These are phyloP conservation scores for Byasa hedistus DNA, from an alignment of 2,888 invertebrate genomes.

Conservation along the genomic window DNA sequence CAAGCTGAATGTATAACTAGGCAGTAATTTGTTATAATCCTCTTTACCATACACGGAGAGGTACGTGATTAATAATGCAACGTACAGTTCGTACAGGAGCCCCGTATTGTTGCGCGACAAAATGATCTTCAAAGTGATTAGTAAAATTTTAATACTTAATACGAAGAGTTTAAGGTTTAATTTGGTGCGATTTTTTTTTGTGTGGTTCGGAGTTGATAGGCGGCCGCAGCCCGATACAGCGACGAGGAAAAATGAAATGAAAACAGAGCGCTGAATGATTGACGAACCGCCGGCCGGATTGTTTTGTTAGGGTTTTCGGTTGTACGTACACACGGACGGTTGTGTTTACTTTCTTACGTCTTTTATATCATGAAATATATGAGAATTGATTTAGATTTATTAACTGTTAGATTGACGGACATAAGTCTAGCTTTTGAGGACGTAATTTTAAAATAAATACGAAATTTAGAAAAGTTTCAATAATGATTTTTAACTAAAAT, in stretches of 20 bases:
- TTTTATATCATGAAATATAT: neutral
- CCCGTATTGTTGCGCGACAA: conserved; percentile 11
- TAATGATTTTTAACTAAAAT: too few relatives aligned
- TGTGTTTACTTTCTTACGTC: neutral
- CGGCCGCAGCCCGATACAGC: conserved; percentile 17
- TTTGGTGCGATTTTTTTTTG: neutral
- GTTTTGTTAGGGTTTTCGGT: conserved; percentile 27
- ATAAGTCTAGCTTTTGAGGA: too few relatives aligned
- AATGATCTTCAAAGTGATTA: neutral
- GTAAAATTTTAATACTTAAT: neutral
- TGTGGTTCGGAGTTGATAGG: conserved; percentile 18
- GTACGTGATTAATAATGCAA: conserved; percentile 36
- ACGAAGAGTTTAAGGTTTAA: conserved; percentile 1
- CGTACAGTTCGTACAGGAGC: conserved; percentile 16
- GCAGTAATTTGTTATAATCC: conserved; percentile 37
- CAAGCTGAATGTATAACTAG: conserved; percentile 9
- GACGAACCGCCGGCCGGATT: conserved; percentile 34
- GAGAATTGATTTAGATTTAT: too few relatives aligned
- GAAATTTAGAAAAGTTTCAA: too few relatives aligned
- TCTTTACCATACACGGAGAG: conserved; percentile 38
- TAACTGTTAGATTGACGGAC: too few relatives aligned
- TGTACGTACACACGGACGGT: neutral
- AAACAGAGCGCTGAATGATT: conserved; percentile 34
- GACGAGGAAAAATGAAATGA: conserved; percentile 34
- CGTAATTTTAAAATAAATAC: too few relatives aligned